A percentile compares a stretch with the other conserved stretches of the same genome.
phyloP scores from a whole-genome alignment of 2,797 vertebrate genomes.

The Kryptopterus vitreolus region DNA sequence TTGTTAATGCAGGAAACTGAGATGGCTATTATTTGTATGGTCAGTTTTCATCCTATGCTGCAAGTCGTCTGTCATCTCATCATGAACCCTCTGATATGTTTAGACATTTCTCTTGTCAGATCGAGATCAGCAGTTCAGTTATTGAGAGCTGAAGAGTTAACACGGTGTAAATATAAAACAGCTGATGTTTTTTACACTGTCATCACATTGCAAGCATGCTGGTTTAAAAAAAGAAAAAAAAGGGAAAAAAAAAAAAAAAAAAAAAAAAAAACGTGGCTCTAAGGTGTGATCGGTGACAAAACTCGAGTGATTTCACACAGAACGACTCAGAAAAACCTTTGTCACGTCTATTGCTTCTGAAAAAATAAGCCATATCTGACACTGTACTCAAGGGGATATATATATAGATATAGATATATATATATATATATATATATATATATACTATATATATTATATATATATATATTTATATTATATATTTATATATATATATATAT shows the following conservation, averaged over 20 bases:
- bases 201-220: conserved; percentile 5
- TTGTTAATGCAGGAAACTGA: not conserved
- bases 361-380: conserved; percentile 76
- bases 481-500: conserved; percentile 52
- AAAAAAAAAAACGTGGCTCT: not conserved
- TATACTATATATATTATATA: conserved; percentile 55
- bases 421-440: conserved; percentile 51
- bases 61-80: not conserved
- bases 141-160: not conserved
- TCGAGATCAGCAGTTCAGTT: not conserved
- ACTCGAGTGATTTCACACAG: conserved; percentile 21
- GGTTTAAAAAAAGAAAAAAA: not conserved
- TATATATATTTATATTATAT: conserved; percentile 58
- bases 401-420: conserved; percentile 36
- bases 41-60: not conserved
- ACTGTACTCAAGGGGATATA: conserved; percentile 62
- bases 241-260: not conserved
- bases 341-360: conserved; percentile 54
- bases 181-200: conserved; percentile 4
- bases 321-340: conserved; percentile 26
- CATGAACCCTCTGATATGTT: not conserved
- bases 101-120: not conserved
- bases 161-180: conserved; percentile 4
- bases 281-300: conserved; percentile 10
- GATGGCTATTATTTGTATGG: not conserved